Evolutionary conservation across 2,888 invertebrate species (phyloP), one percentile per base, ranked within the genome.

Genomic region (Tenthredo livida): DNA sequence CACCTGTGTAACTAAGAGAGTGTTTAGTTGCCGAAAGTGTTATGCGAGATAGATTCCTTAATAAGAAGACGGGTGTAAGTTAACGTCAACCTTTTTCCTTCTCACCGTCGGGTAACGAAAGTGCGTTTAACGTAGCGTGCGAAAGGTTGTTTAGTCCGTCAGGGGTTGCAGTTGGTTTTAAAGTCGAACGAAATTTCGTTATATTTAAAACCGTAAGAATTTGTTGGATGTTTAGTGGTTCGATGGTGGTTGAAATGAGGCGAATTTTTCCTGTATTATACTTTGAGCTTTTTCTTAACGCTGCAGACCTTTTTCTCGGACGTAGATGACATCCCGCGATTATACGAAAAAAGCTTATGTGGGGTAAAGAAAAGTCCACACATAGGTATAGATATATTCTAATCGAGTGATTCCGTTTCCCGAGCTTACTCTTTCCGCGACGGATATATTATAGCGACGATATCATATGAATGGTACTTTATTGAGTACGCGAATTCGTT

Each of bases 1-100:
- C 40, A 67, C 54, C 54, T 47, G 82, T 40, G n/a, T 43, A 67
- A 82, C 65, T 43, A 82, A 21, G 33, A 78, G 54, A n/a, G 54
- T 33, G 21, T 21, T n/a, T 25, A 78, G 37, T 78, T n/a, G 25
- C 50, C 50, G 54, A 78, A 78, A 37, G 50, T 25, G 67, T 29
- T 67, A 67, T 67, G 67, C 33, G 67, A 33, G 67, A 67, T 15
- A 67, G 33, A 67, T 67, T 67, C 29, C 17, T 67, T 67, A 67
- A 67, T 33, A 33, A 33, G 17, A 67, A 12, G 17, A 33, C 25
- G 21, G 33, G 10, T 61, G 25, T 61, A 61, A 25, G 61, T 25
- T 21, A 12, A 61, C 25, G 61, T 61, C 1, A 25, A 61, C 61
- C 7, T 37, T 37, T 37, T 37, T 43, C 12, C 2, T 43, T 43